Evolutionary conservation across 2,888 invertebrate species (phyloP), one percentile per base, ranked within the genome.

Genomic region (Ophion costatus): DNA sequence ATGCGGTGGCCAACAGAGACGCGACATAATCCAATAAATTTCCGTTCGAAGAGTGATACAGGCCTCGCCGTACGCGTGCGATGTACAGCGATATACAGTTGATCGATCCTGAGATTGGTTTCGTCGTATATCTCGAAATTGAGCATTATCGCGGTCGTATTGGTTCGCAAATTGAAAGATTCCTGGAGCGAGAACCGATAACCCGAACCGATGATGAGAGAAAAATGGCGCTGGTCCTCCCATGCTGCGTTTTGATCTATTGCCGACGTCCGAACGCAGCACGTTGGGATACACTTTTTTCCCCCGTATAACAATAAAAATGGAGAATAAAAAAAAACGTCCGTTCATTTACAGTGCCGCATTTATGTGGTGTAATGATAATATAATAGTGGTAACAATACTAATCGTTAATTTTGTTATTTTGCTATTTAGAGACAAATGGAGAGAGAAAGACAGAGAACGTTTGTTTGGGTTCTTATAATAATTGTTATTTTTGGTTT

Each of bases 131-230:
- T 87, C 82, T 82, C 61, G 75, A 81, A 82, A 87, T 87, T 86
- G 86, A 83, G 76, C 86, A 87, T 87, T 86, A 86, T 82, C 75
- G 64, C 81, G 69, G 67, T 61, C 67, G 79, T 83, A 84, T 87
- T 86, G 84, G 84, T n/a, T 84, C 81, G 69, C 59, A 82, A 84
- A 84, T 87, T 79, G 83, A 81, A 84, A 86, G 83, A 83, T 83
- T 79, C 83, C 79, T 75, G 22, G n/a, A 57, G 66, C 22, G 64
- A 24, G 78, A 73, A 66, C 71, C 57, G 59, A 59, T 45, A 14
- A 67, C 17, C 56, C 59, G 59, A 51, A 56, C 56, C 57, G 76
- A 80, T 38, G 59, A 22, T 20, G 61, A 75, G 59, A 74, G 42
- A 80, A 83, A 74, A 67, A 71, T 71, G 2, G 33, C n/a, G 29